Conservation (phyloP, 2,113 vertebrate species). For the Phalacrocorax pelagicus region DNA sequence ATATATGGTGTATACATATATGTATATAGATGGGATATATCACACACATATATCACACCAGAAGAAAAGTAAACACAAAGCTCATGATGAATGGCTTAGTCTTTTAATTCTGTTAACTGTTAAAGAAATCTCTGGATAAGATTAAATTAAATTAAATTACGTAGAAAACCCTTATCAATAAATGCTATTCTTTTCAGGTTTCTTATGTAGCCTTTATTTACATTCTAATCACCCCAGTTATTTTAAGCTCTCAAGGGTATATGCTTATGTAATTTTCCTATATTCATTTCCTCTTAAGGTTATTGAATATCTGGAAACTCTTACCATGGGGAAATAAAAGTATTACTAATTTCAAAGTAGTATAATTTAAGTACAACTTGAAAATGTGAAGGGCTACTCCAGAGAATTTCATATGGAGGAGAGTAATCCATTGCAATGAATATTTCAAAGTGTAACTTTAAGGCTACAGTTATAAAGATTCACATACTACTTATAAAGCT, state of each 20-base stretch:
- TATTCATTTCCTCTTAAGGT: slow-evolving; percentile 31
- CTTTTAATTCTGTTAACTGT: background rate
- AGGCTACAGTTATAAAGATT: slow-evolving; percentile 20
- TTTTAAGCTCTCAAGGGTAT: slow-evolving; percentile 3
- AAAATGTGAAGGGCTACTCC: background rate
- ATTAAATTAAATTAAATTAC: background rate
- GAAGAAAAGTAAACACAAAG: background rate
- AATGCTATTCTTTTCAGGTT: background rate
- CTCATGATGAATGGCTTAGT: background rate
- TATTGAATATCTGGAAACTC: slow-evolving; percentile 23
- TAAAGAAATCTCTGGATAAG: background rate
- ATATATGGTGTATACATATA: background rate
- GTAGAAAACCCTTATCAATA: background rate
- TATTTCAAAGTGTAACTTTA: slow-evolving; percentile 55
- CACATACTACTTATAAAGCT: background rate
- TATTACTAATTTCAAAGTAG: slow-evolving; percentile 7
- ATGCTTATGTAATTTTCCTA: slow-evolving; percentile 16
- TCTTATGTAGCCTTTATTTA: background rate
- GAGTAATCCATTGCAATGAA: slow-evolving; percentile 41
- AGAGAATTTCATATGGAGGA: slow-evolving; percentile 26
- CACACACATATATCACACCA: background rate
- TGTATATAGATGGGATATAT: background rate
- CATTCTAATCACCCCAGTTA: background rate
- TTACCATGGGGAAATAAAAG: slow-evolving; percentile 37
- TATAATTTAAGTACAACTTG: slow-evolving; percentile 19